A percentile compares a stretch with the other conserved stretches of the same genome.
These are phyloP conservation scores for Argya squamiceps DNA, from an alignment of 2,797 vertebrate species.

Conservation along the genomic window DNA sequence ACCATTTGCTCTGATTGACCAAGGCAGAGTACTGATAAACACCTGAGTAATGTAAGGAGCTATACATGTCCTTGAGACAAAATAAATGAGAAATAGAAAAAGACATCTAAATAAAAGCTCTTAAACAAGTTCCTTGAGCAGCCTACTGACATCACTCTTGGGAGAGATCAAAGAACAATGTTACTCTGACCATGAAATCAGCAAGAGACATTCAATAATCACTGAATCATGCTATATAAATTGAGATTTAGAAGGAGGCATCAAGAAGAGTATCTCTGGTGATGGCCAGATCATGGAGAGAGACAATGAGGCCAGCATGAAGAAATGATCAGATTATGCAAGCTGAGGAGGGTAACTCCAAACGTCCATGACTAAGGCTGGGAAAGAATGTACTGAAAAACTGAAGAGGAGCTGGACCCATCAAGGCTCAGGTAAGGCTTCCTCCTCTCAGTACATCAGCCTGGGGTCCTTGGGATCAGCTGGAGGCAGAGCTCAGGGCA, in stretches of 20 bases:
- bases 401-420: background rate
- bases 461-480: fast-evolving
- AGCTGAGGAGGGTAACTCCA: background rate
- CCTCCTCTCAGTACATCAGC: background rate
- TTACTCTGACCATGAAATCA: background rate
- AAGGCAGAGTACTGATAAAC: background rate
- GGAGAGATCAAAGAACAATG: background rate
- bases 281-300: background rate
- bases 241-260: background rate
- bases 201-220: background rate
- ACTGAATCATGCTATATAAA: background rate
- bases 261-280: background rate
- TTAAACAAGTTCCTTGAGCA: background rate
- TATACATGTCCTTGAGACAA: background rate
- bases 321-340: background rate
- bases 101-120: background rate
- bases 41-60: background rate
- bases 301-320: background rate
- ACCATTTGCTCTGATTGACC: background rate
- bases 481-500: background rate
- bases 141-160: background rate
- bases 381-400: background rate
- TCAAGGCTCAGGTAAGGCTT: fast-evolving
- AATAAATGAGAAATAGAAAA: background rate
- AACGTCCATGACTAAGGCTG: background rate